Evolutionary conservation across 1,140 invertebrate genomes (phyloP), one percentile per base, ranked within the genome.

Genomic region (Eupeodes corollae): DNA sequence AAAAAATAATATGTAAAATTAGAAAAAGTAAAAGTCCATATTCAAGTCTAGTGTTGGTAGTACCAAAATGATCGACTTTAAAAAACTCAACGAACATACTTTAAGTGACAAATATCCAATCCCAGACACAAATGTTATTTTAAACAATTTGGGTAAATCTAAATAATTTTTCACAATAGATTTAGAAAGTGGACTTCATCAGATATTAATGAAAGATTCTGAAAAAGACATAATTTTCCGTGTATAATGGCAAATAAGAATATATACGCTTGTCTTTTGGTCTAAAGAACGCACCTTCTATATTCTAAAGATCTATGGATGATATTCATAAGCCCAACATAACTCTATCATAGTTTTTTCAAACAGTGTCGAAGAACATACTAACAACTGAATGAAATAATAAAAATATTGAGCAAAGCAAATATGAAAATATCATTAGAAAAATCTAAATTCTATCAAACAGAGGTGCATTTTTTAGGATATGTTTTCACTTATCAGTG

Each of bases 221-320:
- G 51, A 50, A 50, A 21, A 55, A 50, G 31, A 59, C 52, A 10
- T 43, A 48, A 10, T 60, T 56, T 15, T 19, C 42, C n/a, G 49
- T 52, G 1, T 54, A 55, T 21, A 41, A 44, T 26, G 52, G 48
- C 15, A 49, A 55, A 32, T 57, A 52, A 11, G 46, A 47, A 42
- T 50, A 43, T 37, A 52, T 46, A 15, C 44, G 58, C 16, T 59
- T 73, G 57, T 57, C 58, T 9, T 71, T 70, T 45, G 68, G 65
- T 18, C 40, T 72, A 15, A 61, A 63, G 52, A 67, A 65, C 45
- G 58, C 65, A 21, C 61, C 61, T 12, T 53, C 58, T 8, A 70
- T 65, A 11, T 74, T 74, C 53, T 62, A 73, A 58, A 42, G 63
- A 41, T 47, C 61, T n/a, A 71, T 73, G 62, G 55, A 75, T 48